Evolutionary conservation across 1,140 invertebrate species (phyloP).

Genomic region (Galleria mellonella): DNA sequence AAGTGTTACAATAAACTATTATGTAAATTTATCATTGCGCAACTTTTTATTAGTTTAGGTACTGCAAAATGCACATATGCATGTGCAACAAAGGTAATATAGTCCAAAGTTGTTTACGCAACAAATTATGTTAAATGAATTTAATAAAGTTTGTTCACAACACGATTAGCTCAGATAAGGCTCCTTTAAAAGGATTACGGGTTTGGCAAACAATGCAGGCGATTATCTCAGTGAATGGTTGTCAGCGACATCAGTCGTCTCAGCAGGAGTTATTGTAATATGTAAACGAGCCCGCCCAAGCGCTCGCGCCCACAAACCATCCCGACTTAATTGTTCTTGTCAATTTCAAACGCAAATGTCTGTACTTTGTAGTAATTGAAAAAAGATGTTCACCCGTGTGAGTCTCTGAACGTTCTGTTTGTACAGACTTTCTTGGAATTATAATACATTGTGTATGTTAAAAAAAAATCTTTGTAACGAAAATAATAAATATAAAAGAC

Average conservation of each 20-base stretch:
- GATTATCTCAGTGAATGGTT: constrained; percentile 63
- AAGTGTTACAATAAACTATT: too few relatives aligned
- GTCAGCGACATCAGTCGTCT: constrained; percentile 46
- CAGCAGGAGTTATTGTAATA: constrained; percentile 52
- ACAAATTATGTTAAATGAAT: constrained; percentile 40
- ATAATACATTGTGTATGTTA: too few relatives aligned
- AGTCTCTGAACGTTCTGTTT: too few relatives aligned
- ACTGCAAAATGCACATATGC: too few relatives aligned
- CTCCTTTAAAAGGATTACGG: constrained; percentile 61
- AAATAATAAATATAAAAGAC: too few relatives aligned
- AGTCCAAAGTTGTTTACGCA: too few relatives aligned
- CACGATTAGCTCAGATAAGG: constrained; percentile 52
- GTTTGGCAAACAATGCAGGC: constrained; percentile 57
- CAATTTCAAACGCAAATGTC: constrained; percentile 9
- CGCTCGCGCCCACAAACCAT: neutral
- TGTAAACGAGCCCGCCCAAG: constrained; percentile 40
- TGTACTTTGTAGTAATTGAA: neutral
- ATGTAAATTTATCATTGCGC: too few relatives aligned
- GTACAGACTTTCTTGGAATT: too few relatives aligned
- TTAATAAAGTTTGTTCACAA: constrained; percentile 61
- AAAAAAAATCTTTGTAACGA: too few relatives aligned
- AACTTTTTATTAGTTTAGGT: too few relatives aligned
- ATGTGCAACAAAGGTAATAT: too few relatives aligned
- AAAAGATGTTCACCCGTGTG: neutral
- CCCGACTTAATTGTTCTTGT: constrained; percentile 15